Conservation (phyloP, 2,113 vertebrate genomes). For the Pelobates fuscus region DNA sequence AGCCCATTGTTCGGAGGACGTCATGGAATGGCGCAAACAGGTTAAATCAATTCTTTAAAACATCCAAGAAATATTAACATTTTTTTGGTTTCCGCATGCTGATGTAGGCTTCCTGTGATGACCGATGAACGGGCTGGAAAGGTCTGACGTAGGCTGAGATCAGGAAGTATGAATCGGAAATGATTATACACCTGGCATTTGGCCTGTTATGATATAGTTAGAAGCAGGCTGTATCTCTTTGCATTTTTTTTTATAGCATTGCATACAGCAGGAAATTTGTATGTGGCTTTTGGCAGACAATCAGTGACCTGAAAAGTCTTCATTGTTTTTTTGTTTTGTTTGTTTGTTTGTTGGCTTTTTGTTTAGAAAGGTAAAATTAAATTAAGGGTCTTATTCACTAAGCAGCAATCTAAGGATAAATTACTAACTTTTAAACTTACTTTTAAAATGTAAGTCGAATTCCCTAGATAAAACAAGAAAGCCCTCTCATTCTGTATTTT, state of each 20-base stretch:
- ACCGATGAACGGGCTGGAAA: constrained; percentile 8
- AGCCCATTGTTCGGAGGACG: too few species aligned
- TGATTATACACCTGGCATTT: constrained; percentile 18
- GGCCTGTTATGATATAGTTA: neutral
- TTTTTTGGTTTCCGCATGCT: constrained; percentile 6
- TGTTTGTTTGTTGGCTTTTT: too few species aligned
- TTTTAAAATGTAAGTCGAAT: too few species aligned
- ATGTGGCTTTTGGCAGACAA: neutral
- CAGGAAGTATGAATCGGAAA: constrained; percentile 20
- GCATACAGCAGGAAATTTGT: neutral
- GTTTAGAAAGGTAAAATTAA: too few species aligned
- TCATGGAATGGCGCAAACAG: too few species aligned
- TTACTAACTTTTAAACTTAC: too few species aligned
- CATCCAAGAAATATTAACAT: neutral
- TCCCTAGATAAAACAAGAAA: too few species aligned
- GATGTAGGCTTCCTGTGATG: constrained; percentile 27
- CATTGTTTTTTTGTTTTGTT: neutral
- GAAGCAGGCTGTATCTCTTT: constrained; percentile 4
- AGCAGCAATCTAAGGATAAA: neutral
- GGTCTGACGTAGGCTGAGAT: neutral
- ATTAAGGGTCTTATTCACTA: too few species aligned
- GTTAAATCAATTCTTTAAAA: neutral
- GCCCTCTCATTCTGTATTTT: too few species aligned
- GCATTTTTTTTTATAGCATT: neutral
- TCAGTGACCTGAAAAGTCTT: too few species aligned